phyloP scores from a whole-genome alignment of 2,888 invertebrate genomes.

The Cerceris rybyensis region DNA sequence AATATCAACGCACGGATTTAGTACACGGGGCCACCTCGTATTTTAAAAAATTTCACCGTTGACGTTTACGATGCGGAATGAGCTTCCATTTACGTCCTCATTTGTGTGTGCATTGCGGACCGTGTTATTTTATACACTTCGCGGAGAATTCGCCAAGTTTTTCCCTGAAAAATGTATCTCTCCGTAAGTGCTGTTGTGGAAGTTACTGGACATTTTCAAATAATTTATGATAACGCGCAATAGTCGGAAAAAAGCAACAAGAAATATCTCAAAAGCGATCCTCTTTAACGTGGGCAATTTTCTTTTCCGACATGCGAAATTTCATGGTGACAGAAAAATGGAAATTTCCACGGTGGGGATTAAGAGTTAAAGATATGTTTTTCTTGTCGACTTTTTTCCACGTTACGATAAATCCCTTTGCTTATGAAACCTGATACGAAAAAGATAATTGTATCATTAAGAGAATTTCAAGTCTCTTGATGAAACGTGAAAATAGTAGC shows the following conservation, averaged over 20 bases:
- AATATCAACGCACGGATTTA: constrained; percentile 42
- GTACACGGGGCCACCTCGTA: constrained; percentile 5
- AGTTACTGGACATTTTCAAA: constrained; percentile 20
- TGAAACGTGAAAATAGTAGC: too few relatives aligned
- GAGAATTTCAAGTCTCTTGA: too few relatives aligned
- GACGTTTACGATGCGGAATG: constrained; percentile 38
- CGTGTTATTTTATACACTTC: constrained; percentile 9
- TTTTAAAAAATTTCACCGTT: constrained; percentile 31
- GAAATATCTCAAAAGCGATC: not conserved
- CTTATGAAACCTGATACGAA: too few relatives aligned
- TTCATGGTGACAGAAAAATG: too few relatives aligned
- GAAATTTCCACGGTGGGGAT: too few relatives aligned
- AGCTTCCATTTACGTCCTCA: constrained; percentile 34
- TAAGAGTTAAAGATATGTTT: too few relatives aligned
- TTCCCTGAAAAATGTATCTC: constrained; percentile 19
- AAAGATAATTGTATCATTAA: too few relatives aligned
- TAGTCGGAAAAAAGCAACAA: not conserved
- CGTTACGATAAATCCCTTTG: too few relatives aligned
- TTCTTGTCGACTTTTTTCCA: too few relatives aligned
- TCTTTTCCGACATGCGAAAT: too few relatives aligned
- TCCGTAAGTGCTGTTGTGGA: constrained; percentile 10
- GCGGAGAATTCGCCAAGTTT: constrained; percentile 22
- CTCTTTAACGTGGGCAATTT: not conserved
- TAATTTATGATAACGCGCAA: constrained; percentile 14
- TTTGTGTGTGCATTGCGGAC: constrained; percentile 21